A percentile compares a stretch with the other conserved stretches of the same genome.
Evolutionary conservation across 2,888 invertebrate species (phyloP).

Genomic region (Leucania comma): DNA sequence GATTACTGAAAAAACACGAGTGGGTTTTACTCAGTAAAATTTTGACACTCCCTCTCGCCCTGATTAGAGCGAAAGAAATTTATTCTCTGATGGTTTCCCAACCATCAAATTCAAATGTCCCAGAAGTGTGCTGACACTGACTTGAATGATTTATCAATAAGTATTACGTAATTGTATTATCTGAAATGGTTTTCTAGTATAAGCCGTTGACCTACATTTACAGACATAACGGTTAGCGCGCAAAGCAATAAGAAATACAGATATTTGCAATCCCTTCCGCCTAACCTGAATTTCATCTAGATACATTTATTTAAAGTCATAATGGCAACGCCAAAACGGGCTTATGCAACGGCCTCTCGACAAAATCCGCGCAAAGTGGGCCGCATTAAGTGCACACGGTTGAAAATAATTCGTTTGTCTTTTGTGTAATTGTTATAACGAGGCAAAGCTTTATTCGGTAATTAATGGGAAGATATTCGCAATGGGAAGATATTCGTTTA

Average conservation of each 20-base stretch:
- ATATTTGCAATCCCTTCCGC: slow-evolving; percentile 37
- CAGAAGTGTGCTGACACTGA: background rate
- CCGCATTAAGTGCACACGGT: slow-evolving; percentile 45
- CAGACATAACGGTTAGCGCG: background rate
- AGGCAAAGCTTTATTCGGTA: too few relatives aligned
- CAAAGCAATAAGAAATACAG: slow-evolving; percentile 13
- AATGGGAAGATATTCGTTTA: too few relatives aligned
- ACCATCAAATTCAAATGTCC: background rate
- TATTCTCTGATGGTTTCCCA: too few relatives aligned
- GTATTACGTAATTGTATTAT: background rate
- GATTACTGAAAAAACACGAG: too few relatives aligned
- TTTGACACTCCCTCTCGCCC: too few relatives aligned
- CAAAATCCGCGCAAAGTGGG: slow-evolving; percentile 25
- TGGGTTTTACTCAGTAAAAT: too few relatives aligned
- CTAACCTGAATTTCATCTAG: slow-evolving; percentile 40
- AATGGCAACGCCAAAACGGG: slow-evolving; percentile 21
- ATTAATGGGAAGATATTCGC: too few relatives aligned
- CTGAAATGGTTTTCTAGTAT: background rate
- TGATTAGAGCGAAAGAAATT: too few relatives aligned
- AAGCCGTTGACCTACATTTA: background rate
- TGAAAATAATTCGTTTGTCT: slow-evolving; percentile 45
- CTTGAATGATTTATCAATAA: background rate
- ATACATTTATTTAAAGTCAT: slow-evolving; percentile 17
- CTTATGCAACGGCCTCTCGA: slow-evolving; percentile 40
- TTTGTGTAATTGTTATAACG: slow-evolving; percentile 25